Conservation (phyloP, 1,140 invertebrate species). For the Hyposmocoma kahamanoa region DNA sequence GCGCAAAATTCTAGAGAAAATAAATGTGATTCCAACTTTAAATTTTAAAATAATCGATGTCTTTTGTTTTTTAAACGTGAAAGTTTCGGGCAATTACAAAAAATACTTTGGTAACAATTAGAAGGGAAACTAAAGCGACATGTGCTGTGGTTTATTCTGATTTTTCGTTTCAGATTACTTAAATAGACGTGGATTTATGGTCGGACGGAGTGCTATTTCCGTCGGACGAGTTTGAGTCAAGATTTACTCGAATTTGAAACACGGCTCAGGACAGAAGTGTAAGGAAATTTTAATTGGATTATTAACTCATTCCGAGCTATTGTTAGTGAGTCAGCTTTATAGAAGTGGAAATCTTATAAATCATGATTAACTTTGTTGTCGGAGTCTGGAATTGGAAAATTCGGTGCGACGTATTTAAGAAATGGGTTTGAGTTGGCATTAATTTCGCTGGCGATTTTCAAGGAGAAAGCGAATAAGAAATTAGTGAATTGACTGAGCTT, state of each 20-base stretch:
- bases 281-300: conserved; percentile 70
- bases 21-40: too few relatives aligned
- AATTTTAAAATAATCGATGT: too few relatives aligned
- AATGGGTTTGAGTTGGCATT: not conserved
- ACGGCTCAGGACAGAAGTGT: conserved; percentile 58
- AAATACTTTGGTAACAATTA: too few relatives aligned
- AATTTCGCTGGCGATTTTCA: not conserved
- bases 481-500: too few relatives aligned
- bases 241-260: conserved; percentile 72
- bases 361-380: conserved; percentile 30
- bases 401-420: not conserved
- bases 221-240: conserved; percentile 56
- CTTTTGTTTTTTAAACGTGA: not conserved
- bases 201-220: conserved; percentile 68
- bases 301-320: conserved; percentile 38
- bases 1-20: not conserved
- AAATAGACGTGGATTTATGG: conserved; percentile 70
- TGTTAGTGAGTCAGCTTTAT: conserved; percentile 29
- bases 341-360: conserved; percentile 30
- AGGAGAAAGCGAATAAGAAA: too few relatives aligned
- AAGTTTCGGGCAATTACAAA: not conserved
- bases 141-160: conserved; percentile 61
- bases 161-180: conserved; percentile 65
- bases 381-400: conserved; percentile 14
- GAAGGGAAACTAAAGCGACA: too few relatives aligned